phyloP scores from a whole-genome alignment of 2,888 invertebrate genomes.

The Yponomeuta evonymella region DNA sequence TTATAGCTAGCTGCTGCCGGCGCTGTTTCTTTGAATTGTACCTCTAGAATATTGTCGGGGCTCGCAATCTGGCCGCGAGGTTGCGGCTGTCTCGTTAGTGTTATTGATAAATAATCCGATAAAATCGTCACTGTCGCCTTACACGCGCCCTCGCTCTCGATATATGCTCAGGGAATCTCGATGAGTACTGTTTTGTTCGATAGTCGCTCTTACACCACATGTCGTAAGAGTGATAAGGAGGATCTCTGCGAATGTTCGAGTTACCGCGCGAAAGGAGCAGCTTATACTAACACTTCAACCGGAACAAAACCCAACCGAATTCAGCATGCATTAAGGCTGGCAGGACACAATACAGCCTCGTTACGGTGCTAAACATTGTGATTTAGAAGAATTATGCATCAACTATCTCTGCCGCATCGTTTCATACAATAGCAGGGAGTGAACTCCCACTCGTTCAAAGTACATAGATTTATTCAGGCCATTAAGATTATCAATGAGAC shows the following conservation, averaged over 20 bases:
- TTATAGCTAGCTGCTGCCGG: neutral
- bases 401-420: neutral
- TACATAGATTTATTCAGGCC: constrained; percentile 9
- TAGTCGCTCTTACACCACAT: too few relatives aligned
- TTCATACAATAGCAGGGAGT: neutral
- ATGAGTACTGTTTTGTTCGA: too few relatives aligned
- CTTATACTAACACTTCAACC: neutral
- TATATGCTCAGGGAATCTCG: neutral
- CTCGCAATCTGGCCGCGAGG: constrained; percentile 30
- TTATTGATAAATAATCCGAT: constrained; percentile 60
- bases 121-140: constrained; percentile 40
- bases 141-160: constrained; percentile 28
- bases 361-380: neutral
- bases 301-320: neutral
- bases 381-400: neutral
- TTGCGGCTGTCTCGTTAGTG: constrained; percentile 50
- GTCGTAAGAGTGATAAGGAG: too few relatives aligned
- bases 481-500: constrained; percentile 13
- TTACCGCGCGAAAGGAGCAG: neutral
- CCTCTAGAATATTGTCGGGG: neutral
- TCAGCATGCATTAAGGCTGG: neutral
- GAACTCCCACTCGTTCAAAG: neutral
- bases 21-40: neutral
- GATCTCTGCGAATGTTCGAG: too few relatives aligned
- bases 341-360: neutral